Base-by-base conservation (phyloP, 2,113 vertebrate species). In the Jacana jacana region DNA sequence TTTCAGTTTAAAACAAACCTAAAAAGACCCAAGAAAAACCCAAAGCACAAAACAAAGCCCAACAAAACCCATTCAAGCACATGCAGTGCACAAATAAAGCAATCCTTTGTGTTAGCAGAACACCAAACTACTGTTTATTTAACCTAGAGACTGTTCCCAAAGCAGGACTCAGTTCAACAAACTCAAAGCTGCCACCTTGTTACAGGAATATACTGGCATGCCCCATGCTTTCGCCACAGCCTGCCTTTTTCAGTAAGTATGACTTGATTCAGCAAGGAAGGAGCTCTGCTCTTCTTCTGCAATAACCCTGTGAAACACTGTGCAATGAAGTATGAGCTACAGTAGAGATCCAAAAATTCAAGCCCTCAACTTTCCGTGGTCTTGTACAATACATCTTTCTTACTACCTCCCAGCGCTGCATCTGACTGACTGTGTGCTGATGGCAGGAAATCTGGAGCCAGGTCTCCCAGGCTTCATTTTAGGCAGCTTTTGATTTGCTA, bases 401-500 rank as follows among this genome's bases (percentile, higher is more conserved):
- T 4, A 81, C 8, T 46, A 14, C 46, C 46, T 46, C 46, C 46
- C 46, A 46, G 20, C 17, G 46, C 46, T 46, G 46, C 18, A 46
- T 46, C 37, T 68, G 35, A 39, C 31, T 42, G 70, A 60, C 60
- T 61, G 52, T 0, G 0, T 87, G 82, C 64, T 91, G 86, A 90
- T 48, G 61, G 66, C 52, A 93, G 28, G 80, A 81, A 78, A 76
- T 30, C 5, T 42, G 69, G 28, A 94, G 71, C n/a, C 69, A 85
- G n/a, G 27, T 84, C 70, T 91, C 78, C 30, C 40, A 78, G 35
- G 37, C 71, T 93, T 81, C 82, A 90, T 71, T 71, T 72, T 30
- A 88, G 80, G 51, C 55, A 75, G 76, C 63, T 95, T 83, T 60
- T 93, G 48, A 94, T 93, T 88, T 88, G 64, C 60, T 71, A 8